Evolutionary conservation across 2,888 invertebrate species (phyloP), one percentile per base, ranked within the genome.

Genomic region (Hofmannophila pseudospretella): DNA sequence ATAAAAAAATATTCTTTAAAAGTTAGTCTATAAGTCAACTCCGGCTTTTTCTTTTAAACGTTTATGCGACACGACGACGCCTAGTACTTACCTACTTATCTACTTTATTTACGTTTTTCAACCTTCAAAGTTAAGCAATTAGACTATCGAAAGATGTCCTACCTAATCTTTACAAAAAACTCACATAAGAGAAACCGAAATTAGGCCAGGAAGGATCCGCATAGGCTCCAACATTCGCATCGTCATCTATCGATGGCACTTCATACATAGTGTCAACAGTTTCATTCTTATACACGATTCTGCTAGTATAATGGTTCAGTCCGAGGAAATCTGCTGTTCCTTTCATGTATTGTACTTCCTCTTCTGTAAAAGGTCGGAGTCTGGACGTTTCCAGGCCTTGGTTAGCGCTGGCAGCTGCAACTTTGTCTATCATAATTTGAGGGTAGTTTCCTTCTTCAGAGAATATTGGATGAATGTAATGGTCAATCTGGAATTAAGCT

Each of bases 221-320:
- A n/a, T 23, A 23, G n/a, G 8, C n/a, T 4, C 34, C 36, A 2
- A 45, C 54, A 7, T 39, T 51, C 0, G 53, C 16, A 32, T 67
- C 65, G 39, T 64, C 57, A 12, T 49, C 32, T n/a, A 45, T 39
- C 2, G 61, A 63, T 1, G 64, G 61, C 4, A 39, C 32, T 1
- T 13, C 31, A 20, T 45, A 39, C 7, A 39, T 41, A 10, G 44
- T 45, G 23, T 30, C 22, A 0, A 54, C 38, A 3, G 54, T 49
- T 22, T 50, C 49, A 33, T 64, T 61, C 44, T 51, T 54, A 14
- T 54, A 63, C 5, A 58, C 49, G 13, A 35, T 22, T 5, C 9
- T 62, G 1, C 88, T 67, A 0, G 89, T 88, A 60, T 94, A 94
- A 43, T 90, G 88, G 54, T 93, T 93, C 2, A 93, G 60, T 2